Conservation (phyloP, 2,113 vertebrate genomes). For the Neopipo cinnamomea region DNA sequence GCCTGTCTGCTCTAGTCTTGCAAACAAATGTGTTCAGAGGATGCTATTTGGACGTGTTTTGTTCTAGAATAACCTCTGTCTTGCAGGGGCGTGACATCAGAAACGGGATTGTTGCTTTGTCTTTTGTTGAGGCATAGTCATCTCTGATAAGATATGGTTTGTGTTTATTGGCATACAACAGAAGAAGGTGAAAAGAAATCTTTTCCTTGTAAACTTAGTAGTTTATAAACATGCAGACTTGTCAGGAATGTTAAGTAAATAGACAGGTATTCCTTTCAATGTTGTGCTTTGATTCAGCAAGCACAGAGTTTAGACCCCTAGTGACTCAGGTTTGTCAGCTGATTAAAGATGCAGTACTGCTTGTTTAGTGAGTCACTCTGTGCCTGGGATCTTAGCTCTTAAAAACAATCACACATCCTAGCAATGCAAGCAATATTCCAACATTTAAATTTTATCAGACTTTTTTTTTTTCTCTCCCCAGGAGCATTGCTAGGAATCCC, state of each 20-base stretch:
- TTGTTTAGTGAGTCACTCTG: background rate
- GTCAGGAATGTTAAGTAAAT: background rate
- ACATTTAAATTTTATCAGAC: background rate
- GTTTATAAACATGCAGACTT: background rate
- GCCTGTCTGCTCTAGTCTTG: background rate
- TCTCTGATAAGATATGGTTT: background rate
- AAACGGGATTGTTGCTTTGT: background rate
- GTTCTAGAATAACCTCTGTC: background rate
- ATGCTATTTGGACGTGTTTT: background rate
- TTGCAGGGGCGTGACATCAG: background rate
- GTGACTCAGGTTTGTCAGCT: background rate
- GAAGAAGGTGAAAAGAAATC: background rate
- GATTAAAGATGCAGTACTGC: background rate
- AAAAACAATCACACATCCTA: background rate
- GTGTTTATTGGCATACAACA: background rate
- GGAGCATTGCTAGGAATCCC: slow-evolving; percentile 80
- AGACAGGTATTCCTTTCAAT: background rate
- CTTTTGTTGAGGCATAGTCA: background rate
- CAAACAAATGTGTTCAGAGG: background rate
- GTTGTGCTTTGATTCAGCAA: background rate
- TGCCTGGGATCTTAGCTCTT: background rate
- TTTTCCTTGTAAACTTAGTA: background rate
- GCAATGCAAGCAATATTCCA: background rate
- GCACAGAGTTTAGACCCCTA: background rate
- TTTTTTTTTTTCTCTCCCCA: slow-evolving; percentile 39